Evolutionary conservation across 2,797 vertebrate species (phyloP).

Genomic region (Diglossa cyanea): DNA sequence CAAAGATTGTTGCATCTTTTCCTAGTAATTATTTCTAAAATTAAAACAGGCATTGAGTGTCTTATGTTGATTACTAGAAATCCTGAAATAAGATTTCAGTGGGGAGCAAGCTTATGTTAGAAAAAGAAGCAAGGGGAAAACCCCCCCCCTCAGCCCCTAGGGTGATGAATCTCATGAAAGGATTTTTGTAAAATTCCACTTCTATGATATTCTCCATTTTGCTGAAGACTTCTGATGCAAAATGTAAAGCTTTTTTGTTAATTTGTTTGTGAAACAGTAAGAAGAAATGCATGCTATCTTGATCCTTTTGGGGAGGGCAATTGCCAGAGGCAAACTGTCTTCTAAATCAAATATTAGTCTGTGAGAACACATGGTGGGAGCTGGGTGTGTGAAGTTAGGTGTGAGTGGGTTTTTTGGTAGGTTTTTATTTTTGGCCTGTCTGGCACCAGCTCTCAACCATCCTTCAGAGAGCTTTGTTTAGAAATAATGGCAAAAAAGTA

Average conservation of each 20-base stretch:
- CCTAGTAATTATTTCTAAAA: background rate
- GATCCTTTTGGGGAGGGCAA: background rate
- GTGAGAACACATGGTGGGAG: background rate
- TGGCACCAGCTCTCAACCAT: background rate
- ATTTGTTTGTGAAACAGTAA: background rate
- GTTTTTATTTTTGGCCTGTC: background rate
- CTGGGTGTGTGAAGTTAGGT: background rate
- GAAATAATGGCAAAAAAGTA: background rate
- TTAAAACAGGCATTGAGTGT: background rate
- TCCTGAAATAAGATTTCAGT: background rate
- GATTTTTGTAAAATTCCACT: background rate
- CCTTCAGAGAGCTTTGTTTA: background rate
- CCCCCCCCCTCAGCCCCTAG: fast-evolving
- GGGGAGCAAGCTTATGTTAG: background rate
- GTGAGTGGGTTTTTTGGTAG: background rate
- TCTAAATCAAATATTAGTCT: background rate
- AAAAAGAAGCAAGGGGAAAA: background rate
- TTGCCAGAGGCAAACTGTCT: background rate
- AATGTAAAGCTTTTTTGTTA: background rate
- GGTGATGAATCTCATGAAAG: background rate
- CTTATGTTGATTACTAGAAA: background rate
- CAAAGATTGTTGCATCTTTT: background rate
- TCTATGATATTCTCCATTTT: background rate
- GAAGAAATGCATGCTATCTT: background rate
- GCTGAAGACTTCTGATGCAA: background rate